Evolutionary conservation across 1,140 invertebrate species (phyloP), one percentile per base, ranked within the genome.

Genomic region (Rhopalosiphum padi): DNA sequence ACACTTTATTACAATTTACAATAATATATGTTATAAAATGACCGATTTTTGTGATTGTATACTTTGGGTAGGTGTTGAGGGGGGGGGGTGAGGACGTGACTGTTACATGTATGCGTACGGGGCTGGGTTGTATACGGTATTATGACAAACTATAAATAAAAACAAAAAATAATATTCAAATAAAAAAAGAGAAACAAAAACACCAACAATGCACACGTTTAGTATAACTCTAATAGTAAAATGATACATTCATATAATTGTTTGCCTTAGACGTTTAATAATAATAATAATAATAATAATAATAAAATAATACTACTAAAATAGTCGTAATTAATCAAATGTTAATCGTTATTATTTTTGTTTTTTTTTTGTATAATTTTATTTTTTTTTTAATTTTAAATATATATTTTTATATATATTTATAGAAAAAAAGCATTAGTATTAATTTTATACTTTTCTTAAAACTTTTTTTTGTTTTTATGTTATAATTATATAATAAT

Each of bases 391-490:
- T 90, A 43, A 43, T 43, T 68, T 90, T 92, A 85, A 51, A 53
- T 93, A 93, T 53, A 83, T 91, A 91, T 85, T 85, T 91, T 48
- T 91, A 82, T 92, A 92, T 92, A 92, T 92, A 83, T 91, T 77
- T 90, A 91, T 92, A 92, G 91, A 93, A 93, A 93, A 94, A 90
- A 93, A 94, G 83, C 94, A 94, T 94, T 94, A 94, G 94, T 94
- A 94, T 94, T 95, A 95, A 94, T 94, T 94, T 94, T 94, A 94
- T 77, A 77, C n/a, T 77, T 77, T 68, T 68, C 60, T 68, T 68
- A 68, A 68, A 68, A n/a, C 60, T 68, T 77, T 77, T 68, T 68
- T 77, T 77, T 51, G 48, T 51, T 68, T 68, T 68, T 30, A 68
- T 77, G 30, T 77, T 77, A 77, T 77, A 77, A 35, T 68, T 68